A percentile compares a stretch with the other conserved stretches of the same genome.
These are phyloP conservation scores for Thelaira solivaga DNA, from an alignment of 2,888 invertebrate species.

Conservation along the genomic window DNA sequence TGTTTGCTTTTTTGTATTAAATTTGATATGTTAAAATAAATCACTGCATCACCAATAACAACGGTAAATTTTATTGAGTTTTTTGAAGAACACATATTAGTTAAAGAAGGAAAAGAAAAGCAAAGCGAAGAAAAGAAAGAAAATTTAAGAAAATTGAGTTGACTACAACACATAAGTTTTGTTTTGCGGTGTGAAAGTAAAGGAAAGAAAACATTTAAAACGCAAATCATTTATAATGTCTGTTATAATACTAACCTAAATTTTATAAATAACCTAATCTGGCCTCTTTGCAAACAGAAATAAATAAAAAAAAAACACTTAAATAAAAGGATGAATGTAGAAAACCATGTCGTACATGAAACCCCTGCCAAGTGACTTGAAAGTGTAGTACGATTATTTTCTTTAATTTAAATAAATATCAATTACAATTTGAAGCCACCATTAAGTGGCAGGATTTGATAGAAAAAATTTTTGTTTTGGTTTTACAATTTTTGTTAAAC, in stretches of 20 bases:
- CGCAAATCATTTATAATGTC: constrained; percentile 41
- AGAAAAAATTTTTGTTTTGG: constrained; percentile 39
- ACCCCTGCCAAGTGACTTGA: not conserved
- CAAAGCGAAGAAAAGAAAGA: not conserved
- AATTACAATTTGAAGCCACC: constrained; percentile 55
- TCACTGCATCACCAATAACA: not conserved
- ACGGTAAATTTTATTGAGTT: not conserved
- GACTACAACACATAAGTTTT: not conserved
- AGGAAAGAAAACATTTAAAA: constrained; percentile 31
- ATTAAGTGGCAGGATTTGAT: constrained; percentile 59
- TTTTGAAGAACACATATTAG: not conserved
- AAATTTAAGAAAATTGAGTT: not conserved
- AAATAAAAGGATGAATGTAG: constrained; percentile 13
- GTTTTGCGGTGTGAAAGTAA: not conserved
- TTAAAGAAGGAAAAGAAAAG: not conserved
- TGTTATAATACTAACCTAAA: constrained; percentile 60
- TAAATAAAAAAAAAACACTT: constrained; percentile 9
- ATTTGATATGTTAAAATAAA: not conserved
- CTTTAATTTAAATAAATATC: constrained; percentile 60
- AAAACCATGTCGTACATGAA: constrained; percentile 33
- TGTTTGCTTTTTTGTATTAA: not conserved
- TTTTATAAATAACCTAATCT: constrained; percentile 45
- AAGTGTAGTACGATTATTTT: constrained; percentile 38
- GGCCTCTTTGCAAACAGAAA: constrained; percentile 22
- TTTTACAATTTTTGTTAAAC: constrained; percentile 47